Conservation (phyloP, 2,888 invertebrate species). For the Proisotoma minuta region DNA sequence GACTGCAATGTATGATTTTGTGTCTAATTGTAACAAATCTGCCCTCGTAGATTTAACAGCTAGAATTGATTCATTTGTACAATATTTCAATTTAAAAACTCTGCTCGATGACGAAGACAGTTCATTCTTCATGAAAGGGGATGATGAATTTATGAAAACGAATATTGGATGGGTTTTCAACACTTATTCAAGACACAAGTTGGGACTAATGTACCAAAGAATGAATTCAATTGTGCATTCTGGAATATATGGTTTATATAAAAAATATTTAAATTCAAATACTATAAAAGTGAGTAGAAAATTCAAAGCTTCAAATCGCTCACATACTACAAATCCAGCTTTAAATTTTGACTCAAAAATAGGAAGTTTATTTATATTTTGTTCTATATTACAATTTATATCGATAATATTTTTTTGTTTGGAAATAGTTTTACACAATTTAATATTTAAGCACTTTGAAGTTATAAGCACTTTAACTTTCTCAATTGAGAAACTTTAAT, state of each 20-base stretch:
- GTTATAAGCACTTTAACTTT: background rate
- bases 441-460: background rate
- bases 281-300: background rate
- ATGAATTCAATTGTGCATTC: conserved; percentile 4
- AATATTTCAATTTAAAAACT: background rate
- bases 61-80: background rate
- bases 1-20: background rate
- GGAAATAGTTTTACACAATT: background rate
- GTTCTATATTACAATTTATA: background rate
- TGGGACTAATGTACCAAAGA: background rate
- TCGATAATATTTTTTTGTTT: background rate
- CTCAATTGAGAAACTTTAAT: background rate
- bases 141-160: background rate
- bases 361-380: background rate
- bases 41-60: background rate
- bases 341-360: background rate
- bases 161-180: conserved; percentile 7
- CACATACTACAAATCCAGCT: background rate
- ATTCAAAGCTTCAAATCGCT: background rate
- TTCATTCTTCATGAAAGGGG: background rate
- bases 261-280: background rate
- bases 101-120: background rate
- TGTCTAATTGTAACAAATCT: background rate
- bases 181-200: background rate
- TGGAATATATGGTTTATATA: conserved; percentile 7